A percentile compares a stretch with the other conserved stretches of the same genome.
These are phyloP conservation scores for Laticauda laticaudata DNA, from an alignment of 2,113 vertebrate genomes.

Conservation along the genomic window DNA sequence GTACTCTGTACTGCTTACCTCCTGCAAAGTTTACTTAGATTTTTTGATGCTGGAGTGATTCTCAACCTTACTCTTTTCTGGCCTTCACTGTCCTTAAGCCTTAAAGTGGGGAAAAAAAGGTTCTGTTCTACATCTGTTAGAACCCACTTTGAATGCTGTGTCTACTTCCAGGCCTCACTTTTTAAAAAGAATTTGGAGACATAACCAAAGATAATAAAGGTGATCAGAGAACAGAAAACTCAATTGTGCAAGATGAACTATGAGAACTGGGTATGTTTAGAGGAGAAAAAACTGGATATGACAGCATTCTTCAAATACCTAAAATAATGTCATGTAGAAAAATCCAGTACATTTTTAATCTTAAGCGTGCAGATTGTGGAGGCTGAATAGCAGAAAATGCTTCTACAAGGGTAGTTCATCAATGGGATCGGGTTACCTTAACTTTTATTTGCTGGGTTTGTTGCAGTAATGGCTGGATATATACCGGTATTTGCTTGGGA, in stretches of 20 bases:
- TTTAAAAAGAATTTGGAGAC: neutral
- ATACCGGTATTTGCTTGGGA: neutral
- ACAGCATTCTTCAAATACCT: neutral
- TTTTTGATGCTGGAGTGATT: neutral
- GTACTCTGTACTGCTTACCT: neutral
- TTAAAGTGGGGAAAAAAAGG: no score
- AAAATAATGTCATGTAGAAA: neutral
- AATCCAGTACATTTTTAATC: neutral
- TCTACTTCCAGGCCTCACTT: neutral
- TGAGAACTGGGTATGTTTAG: neutral
- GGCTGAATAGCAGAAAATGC: neutral
- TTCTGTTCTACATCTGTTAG: no score
- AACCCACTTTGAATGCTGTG: no score
- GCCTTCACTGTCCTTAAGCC: neutral
- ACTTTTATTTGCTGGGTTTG: neutral
- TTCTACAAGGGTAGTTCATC: neutral
- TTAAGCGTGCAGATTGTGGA: no score
- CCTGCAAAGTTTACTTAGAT: neutral
- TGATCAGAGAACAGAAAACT: neutral
- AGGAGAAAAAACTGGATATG: neutral
- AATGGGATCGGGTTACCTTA: neutral
- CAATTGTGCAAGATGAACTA: neutral
- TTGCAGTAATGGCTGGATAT: neutral
- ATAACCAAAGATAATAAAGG: neutral
- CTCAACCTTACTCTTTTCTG: neutral